Base-by-base conservation (phyloP, 2,888 invertebrate species). In the Tholera decimalis region DNA sequence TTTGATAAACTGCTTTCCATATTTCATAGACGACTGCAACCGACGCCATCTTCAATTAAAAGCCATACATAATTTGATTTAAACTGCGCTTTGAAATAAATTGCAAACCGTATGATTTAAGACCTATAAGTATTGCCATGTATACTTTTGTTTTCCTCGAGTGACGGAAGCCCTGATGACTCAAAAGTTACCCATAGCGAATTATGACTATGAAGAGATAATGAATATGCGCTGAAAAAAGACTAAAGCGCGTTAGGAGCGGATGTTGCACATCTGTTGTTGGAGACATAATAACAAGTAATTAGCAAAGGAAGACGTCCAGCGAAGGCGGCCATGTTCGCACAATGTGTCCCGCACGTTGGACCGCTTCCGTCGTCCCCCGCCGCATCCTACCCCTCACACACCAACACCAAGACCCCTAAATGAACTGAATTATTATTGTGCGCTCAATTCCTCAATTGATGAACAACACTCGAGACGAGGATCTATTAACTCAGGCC, bases 181-280 rank as follows among this genome's bases (percentile, higher is more conserved):
- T 73, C 67, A 65, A 43, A 65, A 59, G 26, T 58, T 72, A 11
- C 46, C 30, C 47, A 57, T 50, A 60, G 28, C 47, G 41, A 56
- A 57, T 61, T 66, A 55, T 53, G 64, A 54, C 58, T 64, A 62
- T 47, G 51, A 56, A 67, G 57, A 60, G 39, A 68, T 79, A 68
- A 75, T 51, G 46, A 71, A 77, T 70, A 76, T 51, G 75, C 73
- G 49, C 61, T 64, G 53, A 73, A 72, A 77, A 80, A 64, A 86
- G 87, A 88, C 83, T 74, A 79, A 83, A 79, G 76, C 71, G 68
- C 69, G 79, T 88, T 84, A 84, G 70, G 86, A 92, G 84, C 95
- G 95, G 95, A 95, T 95, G 95, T 93, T 87, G 90, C 92, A 92
- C 95, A 95, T 95, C 92, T 95, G 95, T 91, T 92, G 89, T 89